phyloP scores from a whole-genome alignment of 2,113 vertebrate genomes.

The Stegostoma tigrinum region DNA sequence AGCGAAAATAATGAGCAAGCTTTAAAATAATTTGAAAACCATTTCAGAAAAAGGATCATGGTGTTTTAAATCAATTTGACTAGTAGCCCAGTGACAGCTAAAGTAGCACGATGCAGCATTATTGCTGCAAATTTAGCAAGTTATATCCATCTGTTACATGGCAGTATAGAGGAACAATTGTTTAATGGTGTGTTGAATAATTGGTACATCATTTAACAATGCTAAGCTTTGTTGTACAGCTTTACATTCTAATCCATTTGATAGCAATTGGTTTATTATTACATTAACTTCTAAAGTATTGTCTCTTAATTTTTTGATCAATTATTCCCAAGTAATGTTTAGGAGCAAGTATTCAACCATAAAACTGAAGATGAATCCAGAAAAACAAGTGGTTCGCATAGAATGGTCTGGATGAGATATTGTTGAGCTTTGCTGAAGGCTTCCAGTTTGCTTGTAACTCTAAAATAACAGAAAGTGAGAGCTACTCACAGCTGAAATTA shows the following conservation, averaged over 20 bases:
- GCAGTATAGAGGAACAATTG: not conserved
- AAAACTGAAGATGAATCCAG: not conserved
- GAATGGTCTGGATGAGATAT: not conserved
- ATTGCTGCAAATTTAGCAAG: not conserved
- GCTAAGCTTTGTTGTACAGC: not conserved
- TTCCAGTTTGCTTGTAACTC: not conserved
- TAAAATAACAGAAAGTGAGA: not conserved
- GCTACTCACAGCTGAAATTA: not conserved
- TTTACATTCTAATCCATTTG: not conserved
- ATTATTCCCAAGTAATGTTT: not conserved
- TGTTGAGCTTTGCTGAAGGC: not conserved
- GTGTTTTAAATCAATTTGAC: not conserved
- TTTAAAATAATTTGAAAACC: not conserved
- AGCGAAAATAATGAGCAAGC: not conserved
- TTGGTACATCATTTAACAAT: not conserved
- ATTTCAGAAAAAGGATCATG: not conserved
- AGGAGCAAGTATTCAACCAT: not conserved
- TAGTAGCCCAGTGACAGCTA: not conserved
- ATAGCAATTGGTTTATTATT: not conserved
- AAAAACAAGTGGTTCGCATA: not conserved
- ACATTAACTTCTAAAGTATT: not conserved
- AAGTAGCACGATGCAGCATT: not conserved
- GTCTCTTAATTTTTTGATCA: not conserved
- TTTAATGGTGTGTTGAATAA: not conserved
- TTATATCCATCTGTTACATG: not conserved